Evolutionary conservation across 1,140 invertebrate species (phyloP).

Genomic region (Bacillus rossius): DNA sequence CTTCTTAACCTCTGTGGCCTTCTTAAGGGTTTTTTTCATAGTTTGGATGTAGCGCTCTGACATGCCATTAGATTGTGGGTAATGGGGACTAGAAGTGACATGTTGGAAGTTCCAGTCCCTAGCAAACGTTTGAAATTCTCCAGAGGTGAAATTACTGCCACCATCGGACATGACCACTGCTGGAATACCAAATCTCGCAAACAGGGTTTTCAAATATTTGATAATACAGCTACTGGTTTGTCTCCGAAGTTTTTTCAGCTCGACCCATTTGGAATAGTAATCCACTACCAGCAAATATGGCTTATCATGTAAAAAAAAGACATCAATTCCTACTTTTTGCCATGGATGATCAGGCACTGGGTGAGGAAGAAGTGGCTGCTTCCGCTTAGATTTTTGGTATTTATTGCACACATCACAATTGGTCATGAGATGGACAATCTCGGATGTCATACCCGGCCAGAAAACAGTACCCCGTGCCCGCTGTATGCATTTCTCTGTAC

Average conservation of each 20-base stretch:
- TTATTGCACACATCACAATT: no score
- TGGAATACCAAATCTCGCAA: constrained; percentile 35
- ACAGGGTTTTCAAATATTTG: constrained; percentile 25
- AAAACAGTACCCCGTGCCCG: no score
- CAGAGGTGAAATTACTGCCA: constrained; percentile 37
- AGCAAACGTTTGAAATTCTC: constrained; percentile 38
- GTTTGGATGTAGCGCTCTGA: constrained; percentile 36
- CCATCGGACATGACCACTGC: constrained; percentile 36
- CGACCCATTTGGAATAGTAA: constrained; percentile 35
- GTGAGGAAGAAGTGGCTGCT: no score
- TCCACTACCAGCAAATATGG: constrained; percentile 36
- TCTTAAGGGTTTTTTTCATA: constrained; percentile 35
- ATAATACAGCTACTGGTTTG: constrained; percentile 19
- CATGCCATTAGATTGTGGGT: constrained; percentile 38
- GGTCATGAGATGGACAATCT: no score
- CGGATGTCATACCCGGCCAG: no score
- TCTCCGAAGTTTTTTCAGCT: constrained; percentile 20
- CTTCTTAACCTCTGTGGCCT: constrained; percentile 8
- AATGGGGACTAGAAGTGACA: constrained; percentile 34
- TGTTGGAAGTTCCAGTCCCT: constrained; percentile 38
- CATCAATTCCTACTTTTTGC: constrained; percentile 33
- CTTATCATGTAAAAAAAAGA: constrained; percentile 31
- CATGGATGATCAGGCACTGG: constrained; percentile 19
- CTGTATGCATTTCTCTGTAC: no score
- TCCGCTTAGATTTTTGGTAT: no score